These are phyloP conservation scores for Alosa sapidissima DNA, from an alignment of 2,797 vertebrate species.

Conservation along the genomic window DNA sequence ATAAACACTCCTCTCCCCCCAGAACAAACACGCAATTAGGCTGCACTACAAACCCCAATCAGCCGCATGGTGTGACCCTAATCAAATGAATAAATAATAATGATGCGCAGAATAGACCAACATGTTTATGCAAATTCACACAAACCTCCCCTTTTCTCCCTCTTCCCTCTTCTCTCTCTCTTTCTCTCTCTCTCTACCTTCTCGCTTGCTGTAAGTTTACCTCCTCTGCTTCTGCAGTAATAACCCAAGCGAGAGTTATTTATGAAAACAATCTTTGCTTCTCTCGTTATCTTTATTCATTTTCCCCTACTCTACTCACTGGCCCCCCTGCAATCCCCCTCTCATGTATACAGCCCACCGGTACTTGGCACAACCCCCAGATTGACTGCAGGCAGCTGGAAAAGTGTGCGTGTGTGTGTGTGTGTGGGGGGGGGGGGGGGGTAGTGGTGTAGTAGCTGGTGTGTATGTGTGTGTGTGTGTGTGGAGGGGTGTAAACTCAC, in stretches of 20 bases:
- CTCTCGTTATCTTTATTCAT: conserved; percentile 46
- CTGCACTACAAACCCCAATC: conserved; percentile 62
- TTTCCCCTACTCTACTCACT: not conserved
- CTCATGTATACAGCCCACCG: not conserved
- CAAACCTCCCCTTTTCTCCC: conserved; percentile 20
- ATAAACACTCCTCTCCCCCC: conserved; percentile 61
- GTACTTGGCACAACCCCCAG: not conserved
- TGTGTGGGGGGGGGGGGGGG: not conserved
- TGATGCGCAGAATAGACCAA: conserved; percentile 63
- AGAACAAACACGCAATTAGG: conserved; percentile 68
- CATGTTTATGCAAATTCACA: conserved; percentile 68
- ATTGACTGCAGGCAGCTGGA: not conserved
- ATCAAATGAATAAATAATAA: conserved; percentile 74
- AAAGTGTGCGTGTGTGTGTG: not conserved
- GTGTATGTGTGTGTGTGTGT: not conserved
- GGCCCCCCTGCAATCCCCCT: not conserved
- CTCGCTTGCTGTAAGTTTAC: not conserved
- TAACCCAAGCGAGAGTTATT: not conserved
- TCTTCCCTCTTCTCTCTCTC: not conserved
- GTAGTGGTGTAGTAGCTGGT: not conserved
- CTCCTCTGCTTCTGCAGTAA: not conserved
- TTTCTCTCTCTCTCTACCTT: not conserved
- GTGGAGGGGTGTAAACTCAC: not conserved
- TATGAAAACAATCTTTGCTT: not conserved
- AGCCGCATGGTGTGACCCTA: conserved; percentile 54